Conservation (phyloP, 2,797 vertebrate species). For the Girardinus metallicus region DNA sequence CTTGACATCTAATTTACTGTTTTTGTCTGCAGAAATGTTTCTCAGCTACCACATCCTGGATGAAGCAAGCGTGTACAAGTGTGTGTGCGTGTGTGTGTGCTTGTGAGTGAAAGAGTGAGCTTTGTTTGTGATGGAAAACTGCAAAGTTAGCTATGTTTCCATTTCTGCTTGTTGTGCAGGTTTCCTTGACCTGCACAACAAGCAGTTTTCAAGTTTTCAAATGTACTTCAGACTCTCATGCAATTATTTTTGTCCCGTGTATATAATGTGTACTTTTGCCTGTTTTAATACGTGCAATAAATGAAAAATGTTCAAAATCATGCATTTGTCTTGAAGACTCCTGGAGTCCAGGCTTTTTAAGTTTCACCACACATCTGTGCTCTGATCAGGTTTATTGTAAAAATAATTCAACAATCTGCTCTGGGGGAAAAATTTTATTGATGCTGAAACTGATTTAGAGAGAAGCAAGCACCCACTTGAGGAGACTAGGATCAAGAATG, state of each 20-base stretch:
- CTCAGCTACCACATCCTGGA: slow-evolving; percentile 63
- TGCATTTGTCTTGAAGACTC: not conserved
- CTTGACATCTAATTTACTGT: slow-evolving; percentile 20
- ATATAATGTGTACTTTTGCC: too few species aligned
- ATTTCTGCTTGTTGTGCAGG: not conserved
- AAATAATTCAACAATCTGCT: not conserved
- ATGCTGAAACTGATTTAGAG: not conserved
- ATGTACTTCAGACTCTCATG: not conserved
- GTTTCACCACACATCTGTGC: not conserved
- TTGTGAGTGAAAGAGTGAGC: not conserved
- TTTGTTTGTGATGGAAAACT: slow-evolving; percentile 9
- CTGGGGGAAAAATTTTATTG: not conserved
- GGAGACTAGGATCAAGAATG: not conserved
- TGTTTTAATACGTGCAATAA: not conserved
- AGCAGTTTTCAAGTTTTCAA: not conserved
- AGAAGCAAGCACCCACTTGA: not conserved
- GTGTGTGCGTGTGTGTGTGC: not conserved
- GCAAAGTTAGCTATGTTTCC: slow-evolving; percentile 6
- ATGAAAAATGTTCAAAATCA: not conserved
- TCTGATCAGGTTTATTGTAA: not conserved
- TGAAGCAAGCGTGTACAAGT: not conserved
- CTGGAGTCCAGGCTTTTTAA: not conserved
- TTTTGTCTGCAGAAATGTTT: slow-evolving; percentile 41
- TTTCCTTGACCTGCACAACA: not conserved
- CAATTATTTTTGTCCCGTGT: not conserved